Conservation (phyloP, 1,140 invertebrate species). For the Panagrolaimus sp. region DNA sequence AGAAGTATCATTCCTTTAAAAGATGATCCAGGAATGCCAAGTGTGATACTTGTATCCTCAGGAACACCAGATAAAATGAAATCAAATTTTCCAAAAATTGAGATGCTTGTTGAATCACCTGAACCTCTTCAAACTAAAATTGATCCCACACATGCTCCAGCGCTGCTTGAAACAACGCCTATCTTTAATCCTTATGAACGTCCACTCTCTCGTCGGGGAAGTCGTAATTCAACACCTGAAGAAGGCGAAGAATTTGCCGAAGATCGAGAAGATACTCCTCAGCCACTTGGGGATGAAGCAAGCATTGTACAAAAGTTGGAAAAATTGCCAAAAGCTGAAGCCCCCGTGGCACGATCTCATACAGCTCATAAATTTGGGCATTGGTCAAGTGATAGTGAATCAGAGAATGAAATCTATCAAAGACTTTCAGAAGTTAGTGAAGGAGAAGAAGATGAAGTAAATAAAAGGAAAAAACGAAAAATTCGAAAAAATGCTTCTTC, state of each 20-base stretch:
- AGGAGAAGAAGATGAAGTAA: conserved; percentile 19
- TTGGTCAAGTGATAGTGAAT: conserved; percentile 34
- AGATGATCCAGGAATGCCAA: conserved; percentile 4
- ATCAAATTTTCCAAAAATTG: background rate
- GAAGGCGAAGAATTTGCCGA: conserved; percentile 35
- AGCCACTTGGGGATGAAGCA: conserved; percentile 37
- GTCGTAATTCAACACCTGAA: conserved; percentile 42
- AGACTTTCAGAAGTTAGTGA: conserved; percentile 25
- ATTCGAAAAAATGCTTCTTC: background rate
- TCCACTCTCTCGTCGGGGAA: conserved; percentile 42
- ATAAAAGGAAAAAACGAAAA: conserved; percentile 7
- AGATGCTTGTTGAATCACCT: no score
- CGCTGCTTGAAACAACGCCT: conserved; percentile 17
- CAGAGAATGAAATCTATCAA: conserved; percentile 31
- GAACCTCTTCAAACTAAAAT: background rate
- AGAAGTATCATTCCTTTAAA: conserved; percentile 5
- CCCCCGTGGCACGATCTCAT: background rate
- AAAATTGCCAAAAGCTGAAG: conserved; percentile 17
- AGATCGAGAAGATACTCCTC: conserved; percentile 42
- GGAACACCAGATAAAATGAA: background rate
- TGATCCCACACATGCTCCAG: background rate
- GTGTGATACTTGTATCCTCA: background rate
- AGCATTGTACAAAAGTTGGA: conserved; percentile 14
- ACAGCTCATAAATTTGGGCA: conserved; percentile 14
- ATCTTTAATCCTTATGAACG: conserved; percentile 35